phyloP scores from a whole-genome alignment of 1,140 invertebrate species.

The Acromyrmex heyeri region DNA sequence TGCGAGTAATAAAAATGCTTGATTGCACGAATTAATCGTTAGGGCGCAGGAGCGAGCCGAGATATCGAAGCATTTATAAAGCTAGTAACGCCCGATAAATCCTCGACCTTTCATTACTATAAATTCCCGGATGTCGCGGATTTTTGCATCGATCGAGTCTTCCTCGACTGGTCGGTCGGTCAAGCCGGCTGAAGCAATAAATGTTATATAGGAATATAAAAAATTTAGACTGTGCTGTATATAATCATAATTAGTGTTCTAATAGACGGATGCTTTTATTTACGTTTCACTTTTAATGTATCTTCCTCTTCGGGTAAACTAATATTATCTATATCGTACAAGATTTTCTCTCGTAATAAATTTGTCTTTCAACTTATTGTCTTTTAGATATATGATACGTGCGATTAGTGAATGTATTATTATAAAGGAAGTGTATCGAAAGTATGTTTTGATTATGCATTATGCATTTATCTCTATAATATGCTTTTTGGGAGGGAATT shows the following conservation, averaged over 20 bases:
- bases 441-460: neutral
- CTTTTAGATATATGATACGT: neutral
- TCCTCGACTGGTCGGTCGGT: conserved; percentile 65
- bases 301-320: conserved; percentile 64
- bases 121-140: conserved; percentile 73
- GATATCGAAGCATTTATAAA: conserved; percentile 77
- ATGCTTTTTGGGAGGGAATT: neutral
- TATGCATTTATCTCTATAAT: neutral
- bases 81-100: conserved; percentile 74
- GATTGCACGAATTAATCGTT: conserved; percentile 73
- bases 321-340: conserved; percentile 71
- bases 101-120: conserved; percentile 77
- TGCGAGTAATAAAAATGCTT: conserved; percentile 40
- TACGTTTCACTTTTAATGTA: conserved; percentile 70
- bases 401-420: neutral
- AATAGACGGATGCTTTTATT: conserved; percentile 72
- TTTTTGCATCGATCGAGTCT: conserved; percentile 66
- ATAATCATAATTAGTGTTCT: conserved; percentile 78
- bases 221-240: conserved; percentile 74
- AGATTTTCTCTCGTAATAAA: neutral
- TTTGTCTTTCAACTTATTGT: neutral
- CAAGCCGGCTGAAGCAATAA: conserved; percentile 68
- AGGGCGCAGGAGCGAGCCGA: conserved; percentile 46
- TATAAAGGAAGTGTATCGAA: neutral
- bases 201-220: conserved; percentile 79